phyloP scores from a whole-genome alignment of 2,113 vertebrate genomes.

The Corvus moneduloides region DNA sequence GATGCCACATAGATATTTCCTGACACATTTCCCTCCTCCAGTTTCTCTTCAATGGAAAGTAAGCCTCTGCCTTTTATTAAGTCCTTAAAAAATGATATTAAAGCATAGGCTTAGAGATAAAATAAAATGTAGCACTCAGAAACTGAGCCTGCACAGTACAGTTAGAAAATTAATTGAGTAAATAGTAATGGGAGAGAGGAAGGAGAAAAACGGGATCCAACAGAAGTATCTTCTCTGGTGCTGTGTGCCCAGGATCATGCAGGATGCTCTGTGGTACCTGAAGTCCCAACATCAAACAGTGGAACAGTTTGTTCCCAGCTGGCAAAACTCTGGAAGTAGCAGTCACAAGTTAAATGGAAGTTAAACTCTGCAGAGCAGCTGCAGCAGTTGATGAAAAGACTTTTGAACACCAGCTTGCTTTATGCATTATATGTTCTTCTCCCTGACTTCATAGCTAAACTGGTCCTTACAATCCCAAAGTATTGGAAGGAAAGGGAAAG shows the following conservation, averaged over 20 bases:
- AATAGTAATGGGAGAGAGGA: not conserved
- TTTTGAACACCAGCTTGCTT: not conserved
- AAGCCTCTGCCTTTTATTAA: conserved; percentile 10
- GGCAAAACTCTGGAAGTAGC: not conserved
- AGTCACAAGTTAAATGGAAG: not conserved
- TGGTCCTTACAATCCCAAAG: not conserved
- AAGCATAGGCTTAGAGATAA: not conserved
- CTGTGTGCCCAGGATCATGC: not conserved
- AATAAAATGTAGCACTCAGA: not conserved
- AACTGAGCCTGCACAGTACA: not conserved
- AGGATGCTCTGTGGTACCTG: not conserved
- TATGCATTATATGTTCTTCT: not conserved
- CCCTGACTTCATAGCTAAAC: not conserved
- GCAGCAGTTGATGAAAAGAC: not conserved
- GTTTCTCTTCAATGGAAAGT: not conserved
- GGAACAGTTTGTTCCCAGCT: not conserved
- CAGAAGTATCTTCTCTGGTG: not conserved
- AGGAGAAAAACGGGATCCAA: not conserved
- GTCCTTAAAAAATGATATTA: not conserved
- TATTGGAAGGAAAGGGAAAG: too few species aligned
- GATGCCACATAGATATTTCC: not conserved
- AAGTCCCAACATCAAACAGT: not conserved
- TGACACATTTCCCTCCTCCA: conserved; percentile 23
- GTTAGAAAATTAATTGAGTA: not conserved
- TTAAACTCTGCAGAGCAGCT: not conserved